These are phyloP conservation scores for Leuciscus idus DNA, from an alignment of 2,113 vertebrate species.

Conservation along the genomic window DNA sequence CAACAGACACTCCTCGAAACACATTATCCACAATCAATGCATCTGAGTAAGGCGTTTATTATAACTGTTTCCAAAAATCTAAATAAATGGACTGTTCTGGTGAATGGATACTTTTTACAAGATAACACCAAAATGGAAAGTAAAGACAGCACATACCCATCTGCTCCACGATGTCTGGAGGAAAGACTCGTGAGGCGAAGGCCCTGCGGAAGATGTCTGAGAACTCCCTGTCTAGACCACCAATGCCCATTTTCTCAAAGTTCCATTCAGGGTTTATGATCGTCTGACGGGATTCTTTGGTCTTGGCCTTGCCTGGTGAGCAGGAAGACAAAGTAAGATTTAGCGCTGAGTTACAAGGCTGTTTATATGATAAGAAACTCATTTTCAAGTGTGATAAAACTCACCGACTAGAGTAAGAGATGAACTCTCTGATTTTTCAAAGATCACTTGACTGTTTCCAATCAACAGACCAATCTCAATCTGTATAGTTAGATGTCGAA, in stretches of 20 bases:
- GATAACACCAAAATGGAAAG: not conserved
- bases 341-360: not conserved
- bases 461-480: constrained; percentile 92
- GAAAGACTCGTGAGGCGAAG: constrained; percentile 96
- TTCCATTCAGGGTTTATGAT: constrained; percentile 99
- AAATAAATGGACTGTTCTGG: not conserved
- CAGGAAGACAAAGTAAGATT: not conserved
- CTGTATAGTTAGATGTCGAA: constrained; percentile 64
- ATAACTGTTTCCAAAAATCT: not conserved
- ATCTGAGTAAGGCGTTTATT: not conserved
- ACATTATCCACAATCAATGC: not conserved
- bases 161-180: constrained; percentile 97
- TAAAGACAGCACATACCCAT: constrained; percentile 83
- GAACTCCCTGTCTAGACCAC: constrained; percentile 95
- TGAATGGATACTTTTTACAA: not conserved
- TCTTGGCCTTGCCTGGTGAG: constrained; percentile 91
- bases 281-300: constrained; percentile 92
- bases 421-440: constrained; percentile 96
- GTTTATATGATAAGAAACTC: not conserved
- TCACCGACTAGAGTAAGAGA: constrained; percentile 92
- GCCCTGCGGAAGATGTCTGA: constrained; percentile 96
- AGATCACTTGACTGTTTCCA: constrained; percentile 97
- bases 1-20: not conserved
- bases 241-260: constrained; percentile 99
- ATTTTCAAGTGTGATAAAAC: constrained; percentile 52